Conservation (phyloP, 2,888 invertebrate genomes). For the Dexiosoma caninum region DNA sequence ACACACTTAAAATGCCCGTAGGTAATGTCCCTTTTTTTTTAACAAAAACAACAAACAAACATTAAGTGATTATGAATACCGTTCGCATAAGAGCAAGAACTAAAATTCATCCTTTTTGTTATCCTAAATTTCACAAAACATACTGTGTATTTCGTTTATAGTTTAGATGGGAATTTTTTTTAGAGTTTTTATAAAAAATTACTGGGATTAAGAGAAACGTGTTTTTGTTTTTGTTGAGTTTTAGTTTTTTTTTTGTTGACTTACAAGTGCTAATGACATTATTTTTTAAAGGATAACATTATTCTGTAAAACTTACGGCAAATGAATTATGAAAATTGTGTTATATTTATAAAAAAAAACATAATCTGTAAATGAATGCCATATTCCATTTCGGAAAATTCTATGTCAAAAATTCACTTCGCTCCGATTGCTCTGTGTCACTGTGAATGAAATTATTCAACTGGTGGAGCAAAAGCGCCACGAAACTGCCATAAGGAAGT, state of each 20-base stretch:
- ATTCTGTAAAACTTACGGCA: conserved; percentile 1
- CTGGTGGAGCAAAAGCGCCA: no score
- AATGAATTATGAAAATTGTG: no score
- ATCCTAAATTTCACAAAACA: neutral
- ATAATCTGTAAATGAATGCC: no score
- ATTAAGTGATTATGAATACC: conserved; percentile 42
- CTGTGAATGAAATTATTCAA: no score
- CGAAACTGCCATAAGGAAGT: no score
- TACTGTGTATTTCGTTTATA: neutral
- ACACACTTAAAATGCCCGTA: conserved; percentile 48
- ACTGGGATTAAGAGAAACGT: conserved; percentile 5
- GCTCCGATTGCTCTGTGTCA: no score
- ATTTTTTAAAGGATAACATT: neutral
- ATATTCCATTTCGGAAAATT: no score
- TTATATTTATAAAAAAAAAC: no score
- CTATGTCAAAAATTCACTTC: no score
- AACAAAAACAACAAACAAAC: conserved; percentile 16
- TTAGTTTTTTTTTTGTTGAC: no score
- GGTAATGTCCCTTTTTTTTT: neutral
- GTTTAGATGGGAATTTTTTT: conserved; percentile 11
- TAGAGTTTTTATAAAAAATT: no score
- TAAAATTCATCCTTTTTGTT: conserved; percentile 2
- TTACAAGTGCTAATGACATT: conserved; percentile 6
- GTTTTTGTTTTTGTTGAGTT: neutral
- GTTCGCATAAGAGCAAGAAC: neutral